Percentiles rank a stretch among this genome's conserved stretches.
These are phyloP conservation scores for Bombus waltoni DNA, from an alignment of 1,140 invertebrate species.

Conservation along the genomic window DNA sequence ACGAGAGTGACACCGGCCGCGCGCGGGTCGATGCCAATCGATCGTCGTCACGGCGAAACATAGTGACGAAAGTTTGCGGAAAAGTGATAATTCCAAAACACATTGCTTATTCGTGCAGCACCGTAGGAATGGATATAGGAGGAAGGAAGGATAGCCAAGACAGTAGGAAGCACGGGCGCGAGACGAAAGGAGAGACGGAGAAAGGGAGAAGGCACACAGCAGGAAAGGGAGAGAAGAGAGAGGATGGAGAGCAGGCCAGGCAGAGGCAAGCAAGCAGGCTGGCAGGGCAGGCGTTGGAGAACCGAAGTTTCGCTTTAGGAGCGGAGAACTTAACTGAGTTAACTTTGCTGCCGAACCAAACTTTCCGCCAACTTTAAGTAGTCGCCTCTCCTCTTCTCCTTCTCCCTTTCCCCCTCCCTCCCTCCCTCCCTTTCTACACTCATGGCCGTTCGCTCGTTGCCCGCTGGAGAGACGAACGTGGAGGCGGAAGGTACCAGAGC, in stretches of 20 bases:
- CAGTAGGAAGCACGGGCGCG: conserved; percentile 13
- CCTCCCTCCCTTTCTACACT: conserved; percentile 20
- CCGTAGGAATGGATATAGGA: conserved; percentile 40
- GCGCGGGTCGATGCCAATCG: conserved; percentile 26
- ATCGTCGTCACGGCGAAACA: conserved; percentile 45
- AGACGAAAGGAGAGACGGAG: conserved; percentile 25
- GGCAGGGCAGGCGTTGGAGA: conserved; percentile 63
- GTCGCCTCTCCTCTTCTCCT: conserved; percentile 68
- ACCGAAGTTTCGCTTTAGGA: conserved; percentile 80
- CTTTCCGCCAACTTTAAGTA: conserved; percentile 82
- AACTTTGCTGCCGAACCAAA: conserved; percentile 82
- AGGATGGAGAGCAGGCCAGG: conserved; percentile 47
- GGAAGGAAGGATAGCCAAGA: conserved; percentile 10
- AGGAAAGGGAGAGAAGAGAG: conserved; percentile 40
- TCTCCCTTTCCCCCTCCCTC: background rate
- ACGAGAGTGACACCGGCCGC: conserved; percentile 28
- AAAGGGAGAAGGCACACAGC: conserved; percentile 10
- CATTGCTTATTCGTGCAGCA: conserved; percentile 63
- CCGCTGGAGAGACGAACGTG: conserved; percentile 49
- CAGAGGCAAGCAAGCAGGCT: conserved; percentile 50
- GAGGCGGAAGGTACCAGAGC: conserved; percentile 63
- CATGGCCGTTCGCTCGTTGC: conserved; percentile 59
- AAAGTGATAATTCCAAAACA: conserved; percentile 74
- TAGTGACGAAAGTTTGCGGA: conserved; percentile 26
- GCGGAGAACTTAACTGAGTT: conserved; percentile 82